Evolutionary conservation across 2,888 invertebrate genomes (phyloP).

Genomic region (Oscheius sp.): DNA sequence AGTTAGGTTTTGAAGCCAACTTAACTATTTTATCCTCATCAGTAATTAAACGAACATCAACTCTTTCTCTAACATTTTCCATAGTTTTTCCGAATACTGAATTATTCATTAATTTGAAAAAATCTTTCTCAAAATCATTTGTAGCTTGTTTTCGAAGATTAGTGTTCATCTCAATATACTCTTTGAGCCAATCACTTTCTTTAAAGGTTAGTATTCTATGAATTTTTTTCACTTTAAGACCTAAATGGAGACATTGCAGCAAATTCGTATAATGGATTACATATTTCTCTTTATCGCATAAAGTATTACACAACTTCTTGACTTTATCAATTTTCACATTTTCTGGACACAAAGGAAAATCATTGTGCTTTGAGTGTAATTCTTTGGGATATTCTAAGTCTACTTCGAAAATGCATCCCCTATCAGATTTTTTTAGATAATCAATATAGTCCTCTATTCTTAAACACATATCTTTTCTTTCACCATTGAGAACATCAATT

Average conservation of each 20-base stretch:
- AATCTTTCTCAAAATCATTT: too few species aligned
- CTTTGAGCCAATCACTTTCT: slow-evolving; percentile 24
- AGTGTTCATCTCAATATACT: slow-evolving; percentile 42
- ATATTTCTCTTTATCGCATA: slow-evolving; percentile 44
- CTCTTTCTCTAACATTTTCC: too few species aligned
- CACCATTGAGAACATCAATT: background rate
- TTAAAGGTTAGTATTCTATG: slow-evolving; percentile 30
- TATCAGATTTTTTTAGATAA: slow-evolving; percentile 35
- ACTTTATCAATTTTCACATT: slow-evolving; percentile 33
- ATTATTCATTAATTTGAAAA: too few species aligned
- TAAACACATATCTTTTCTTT: too few species aligned
- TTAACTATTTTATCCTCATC: slow-evolving; percentile 38
- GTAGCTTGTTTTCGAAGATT: slow-evolving; percentile 53
- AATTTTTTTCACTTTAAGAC: slow-evolving; percentile 38
- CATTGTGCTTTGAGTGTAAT: too few species aligned
- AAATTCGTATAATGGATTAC: slow-evolving; percentile 42
- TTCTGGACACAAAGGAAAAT: too few species aligned
- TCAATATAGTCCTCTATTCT: slow-evolving; percentile 40
- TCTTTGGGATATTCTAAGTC: too few species aligned
- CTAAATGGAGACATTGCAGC: slow-evolving; percentile 26
- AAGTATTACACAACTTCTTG: slow-evolving; percentile 41
- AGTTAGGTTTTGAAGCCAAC: too few species aligned
- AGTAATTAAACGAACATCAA: slow-evolving; percentile 24
- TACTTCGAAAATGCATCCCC: too few species aligned
- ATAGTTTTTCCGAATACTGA: too few species aligned